Base-by-base conservation (phyloP, 2,888 invertebrate genomes). In the Microctonus hyperodae region DNA sequence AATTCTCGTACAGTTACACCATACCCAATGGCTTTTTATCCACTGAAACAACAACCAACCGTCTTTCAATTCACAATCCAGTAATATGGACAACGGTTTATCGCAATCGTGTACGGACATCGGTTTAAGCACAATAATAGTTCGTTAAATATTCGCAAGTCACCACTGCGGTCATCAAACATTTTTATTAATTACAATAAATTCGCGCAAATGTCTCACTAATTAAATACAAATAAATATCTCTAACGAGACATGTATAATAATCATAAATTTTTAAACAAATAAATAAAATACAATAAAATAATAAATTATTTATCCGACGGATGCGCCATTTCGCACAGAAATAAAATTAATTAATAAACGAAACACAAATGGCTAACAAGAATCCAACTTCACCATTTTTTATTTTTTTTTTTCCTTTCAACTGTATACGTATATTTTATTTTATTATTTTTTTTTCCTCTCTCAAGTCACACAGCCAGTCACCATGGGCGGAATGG, bases 41-140 rank as follows among this genome's bases (percentile, higher is more conserved):
- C 75, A 77, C 82, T 82, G 81, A 78, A 82, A 82, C 79, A 82
- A 70, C 75, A 77, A 76, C 77, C 63, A 74, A 16, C 44, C 7
- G 50, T 57, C 56, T 50, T 50, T 61, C 35, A 20, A 50, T 51
- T 35, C 35, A 48, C 31, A 13, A 23, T 60, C 28, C 28, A 48
- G 20, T 13, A 48, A 20, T 23, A 51, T 22, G 25, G 51, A n/a
- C 9, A 48, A 60, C 25, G 58, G 37, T 28, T 40, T 28, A 11
- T 44, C 25, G 13, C 28, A 61, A 20, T 20, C 61, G 50, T 33
- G 28, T 61, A 61, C 51, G 23, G 22, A 61, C 50, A 61, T 61
- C 35, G 33, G 23, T 61, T 51, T 13, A 31, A 61, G 23, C 16
- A 40, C 25, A 37, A 5, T n/a, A n/a, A n/a, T 22, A 23, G 25